Percentiles rank a stretch among this genome's conserved stretches.
Evolutionary conservation across 37 sponge, comb jelly and placozoan genomes (phyloP).

Genomic region (Axinella damicornis): DNA sequence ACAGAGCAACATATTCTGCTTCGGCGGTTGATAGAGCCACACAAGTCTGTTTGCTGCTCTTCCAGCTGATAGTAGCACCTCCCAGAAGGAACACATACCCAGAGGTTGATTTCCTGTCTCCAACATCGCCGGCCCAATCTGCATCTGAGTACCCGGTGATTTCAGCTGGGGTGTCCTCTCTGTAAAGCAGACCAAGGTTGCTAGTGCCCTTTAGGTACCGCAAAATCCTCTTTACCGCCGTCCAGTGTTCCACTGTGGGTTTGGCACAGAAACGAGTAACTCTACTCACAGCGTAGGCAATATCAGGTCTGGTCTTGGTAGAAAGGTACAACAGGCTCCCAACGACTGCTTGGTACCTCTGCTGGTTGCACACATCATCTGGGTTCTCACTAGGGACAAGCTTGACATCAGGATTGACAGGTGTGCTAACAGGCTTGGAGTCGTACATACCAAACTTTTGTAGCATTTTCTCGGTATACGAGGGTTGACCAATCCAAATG

Average conservation of each 20-base stretch:
- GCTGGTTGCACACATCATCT: background rate
- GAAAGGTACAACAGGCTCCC: conserved; percentile 30
- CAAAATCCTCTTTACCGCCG: conserved; percentile 34
- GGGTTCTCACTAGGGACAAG: background rate
- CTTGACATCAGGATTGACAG: background rate
- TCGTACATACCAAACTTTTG: background rate
- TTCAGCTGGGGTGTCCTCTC: background rate
- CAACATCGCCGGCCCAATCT: conserved; percentile 43
- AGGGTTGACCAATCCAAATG: conserved; percentile 2
- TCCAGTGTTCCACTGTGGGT: conserved; percentile 29
- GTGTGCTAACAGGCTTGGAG: conserved; percentile 15
- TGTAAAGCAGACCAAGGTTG: conserved; percentile 21
- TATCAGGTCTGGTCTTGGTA: conserved; percentile 44
- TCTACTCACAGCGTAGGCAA: conserved; percentile 24
- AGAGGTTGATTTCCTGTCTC: too few relatives aligned
- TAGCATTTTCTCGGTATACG: background rate
- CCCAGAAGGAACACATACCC: background rate
- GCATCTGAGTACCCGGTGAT: conserved; percentile 20
- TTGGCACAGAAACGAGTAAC: conserved; percentile 21
- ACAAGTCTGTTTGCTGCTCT: conserved; percentile 8
- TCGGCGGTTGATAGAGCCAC: conserved; percentile 24
- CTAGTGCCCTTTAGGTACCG: conserved; percentile 49
- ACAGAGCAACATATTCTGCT: conserved; percentile 31
- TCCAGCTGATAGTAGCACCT: background rate
- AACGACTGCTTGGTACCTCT: conserved; percentile 1